Evolutionary conservation across 2,888 invertebrate genomes (phyloP).

Genomic region (Catocala nupta): DNA sequence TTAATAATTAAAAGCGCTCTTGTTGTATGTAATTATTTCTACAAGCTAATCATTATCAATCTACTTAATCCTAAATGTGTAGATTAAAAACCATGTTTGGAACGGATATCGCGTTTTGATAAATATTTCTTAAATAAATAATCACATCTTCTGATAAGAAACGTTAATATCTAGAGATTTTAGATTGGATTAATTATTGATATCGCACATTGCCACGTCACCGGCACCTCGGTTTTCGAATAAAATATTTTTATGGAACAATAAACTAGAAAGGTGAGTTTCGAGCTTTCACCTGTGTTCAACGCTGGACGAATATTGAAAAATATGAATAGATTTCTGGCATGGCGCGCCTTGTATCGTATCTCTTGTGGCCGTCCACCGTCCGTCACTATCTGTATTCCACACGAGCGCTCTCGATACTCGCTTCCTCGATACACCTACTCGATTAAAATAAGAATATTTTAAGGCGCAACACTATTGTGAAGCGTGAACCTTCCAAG

Average conservation of each 20-base stretch:
- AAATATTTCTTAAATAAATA: no score
- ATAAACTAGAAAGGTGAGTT: conserved; percentile 17
- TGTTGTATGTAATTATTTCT: no score
- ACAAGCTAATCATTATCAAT: no score
- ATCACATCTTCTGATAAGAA: no score
- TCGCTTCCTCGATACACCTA: conserved; percentile 76
- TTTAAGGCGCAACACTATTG: conserved; percentile 76
- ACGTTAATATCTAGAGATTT: no score
- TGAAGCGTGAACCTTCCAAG: conserved; percentile 63
- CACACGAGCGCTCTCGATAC: conserved; percentile 79
- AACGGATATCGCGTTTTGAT: no score
- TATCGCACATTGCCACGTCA: no score
- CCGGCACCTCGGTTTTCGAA: no score
- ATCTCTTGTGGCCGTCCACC: conserved; percentile 67
- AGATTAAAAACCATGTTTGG: no score
- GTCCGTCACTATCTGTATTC: conserved; percentile 84
- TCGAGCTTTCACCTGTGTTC: conserved; percentile 42
- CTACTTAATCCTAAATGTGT: no score
- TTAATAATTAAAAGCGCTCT: no score
- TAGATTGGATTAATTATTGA: no score
- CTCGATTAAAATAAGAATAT: conserved; percentile 85
- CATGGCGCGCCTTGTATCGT: conserved; percentile 64
- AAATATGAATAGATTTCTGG: conserved; percentile 78
- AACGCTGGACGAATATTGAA: conserved; percentile 68
- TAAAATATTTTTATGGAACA: neutral